A percentile compares a stretch with the other conserved stretches of the same genome.
These are phyloP conservation scores for Hetaerina titia DNA, from an alignment of 2,888 invertebrate species.

Conservation along the genomic window DNA sequence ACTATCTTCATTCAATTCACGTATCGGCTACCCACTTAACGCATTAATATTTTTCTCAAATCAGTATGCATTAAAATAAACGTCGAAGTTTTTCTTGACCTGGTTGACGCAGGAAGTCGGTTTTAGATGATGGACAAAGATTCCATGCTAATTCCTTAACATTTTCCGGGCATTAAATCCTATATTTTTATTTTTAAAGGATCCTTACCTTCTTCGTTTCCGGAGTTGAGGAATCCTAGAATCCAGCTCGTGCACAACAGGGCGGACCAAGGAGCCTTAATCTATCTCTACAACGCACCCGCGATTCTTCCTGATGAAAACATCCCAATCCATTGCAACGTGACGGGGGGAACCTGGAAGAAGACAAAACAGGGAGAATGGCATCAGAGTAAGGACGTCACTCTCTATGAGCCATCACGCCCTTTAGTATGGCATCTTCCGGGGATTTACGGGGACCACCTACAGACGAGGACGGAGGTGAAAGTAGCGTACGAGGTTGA, in stretches of 20 bases:
- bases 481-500: background rate
- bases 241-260: background rate
- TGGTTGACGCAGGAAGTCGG: too few relatives aligned
- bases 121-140: too few relatives aligned
- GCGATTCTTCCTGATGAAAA: background rate
- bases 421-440: background rate
- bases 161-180: too few relatives aligned
- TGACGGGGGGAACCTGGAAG: background rate
- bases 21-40: too few relatives aligned
- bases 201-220: background rate
- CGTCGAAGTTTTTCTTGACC: too few relatives aligned
- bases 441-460: background rate
- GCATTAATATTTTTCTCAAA: too few relatives aligned
- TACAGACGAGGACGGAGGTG: constrained; percentile 7
- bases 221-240: background rate
- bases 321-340: background rate
- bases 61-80: too few relatives aligned
- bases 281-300: constrained; percentile 10
- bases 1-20: too few relatives aligned
- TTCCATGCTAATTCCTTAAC: too few relatives aligned
- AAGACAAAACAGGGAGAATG: background rate
- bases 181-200: background rate
- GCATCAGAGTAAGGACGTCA: background rate
- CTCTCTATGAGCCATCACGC: background rate
- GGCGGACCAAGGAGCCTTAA: background rate